Base-by-base conservation (phyloP, 1,140 invertebrate genomes). In the Drosophila burlai region DNA sequence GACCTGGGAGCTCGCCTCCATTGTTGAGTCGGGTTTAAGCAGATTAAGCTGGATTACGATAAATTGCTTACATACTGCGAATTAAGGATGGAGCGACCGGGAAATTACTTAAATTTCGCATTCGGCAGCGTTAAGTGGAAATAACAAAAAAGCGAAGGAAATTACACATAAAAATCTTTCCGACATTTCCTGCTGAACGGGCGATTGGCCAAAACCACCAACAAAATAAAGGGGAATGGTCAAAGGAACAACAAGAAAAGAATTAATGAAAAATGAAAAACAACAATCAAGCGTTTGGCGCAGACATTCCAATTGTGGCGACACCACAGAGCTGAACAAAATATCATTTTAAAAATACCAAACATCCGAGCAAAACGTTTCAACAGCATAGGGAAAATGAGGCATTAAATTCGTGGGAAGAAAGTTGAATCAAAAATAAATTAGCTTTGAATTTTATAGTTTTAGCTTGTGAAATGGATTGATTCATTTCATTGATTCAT, bases 1-100 rank as follows among this genome's bases (percentile, higher is more conserved):
- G 54, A 26, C 36, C 54, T 16, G 60, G 26, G 52, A 73, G 24
- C 49, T 40, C 31, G 52, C 36, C 63, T 66, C 40, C 52, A 57
- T 66, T 76, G 74, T 65, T 58, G 72, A 46, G 47, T 42, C 55
- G 71, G 54, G 61, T 76, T 43, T 43, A 81, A 78, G 69, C 81
- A 89, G 81, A 89, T 87, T 87, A 89, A 67, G 73, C 62, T 84
- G 84, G 77, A 84, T 87, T 81, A 78, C 76, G 69, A 72, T 80
- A 83, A 87, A 84, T 76, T 75, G 74, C 59, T 81, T 76, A 68
- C 78, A 80, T 60, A 54, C 61, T 62, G 59, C 26, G 21, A 76
- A 54, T 36, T 26, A 67, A 29, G 11, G 40, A 49, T 21, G 43
- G 43, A 68, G 38, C 45, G 43, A 60, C 42, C 69, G 57, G 57